A percentile compares a stretch with the other conserved stretches of the same genome.
Evolutionary conservation across 2,113 vertebrate genomes (phyloP).

Genomic region (Dasyprocta punctata): DNA sequence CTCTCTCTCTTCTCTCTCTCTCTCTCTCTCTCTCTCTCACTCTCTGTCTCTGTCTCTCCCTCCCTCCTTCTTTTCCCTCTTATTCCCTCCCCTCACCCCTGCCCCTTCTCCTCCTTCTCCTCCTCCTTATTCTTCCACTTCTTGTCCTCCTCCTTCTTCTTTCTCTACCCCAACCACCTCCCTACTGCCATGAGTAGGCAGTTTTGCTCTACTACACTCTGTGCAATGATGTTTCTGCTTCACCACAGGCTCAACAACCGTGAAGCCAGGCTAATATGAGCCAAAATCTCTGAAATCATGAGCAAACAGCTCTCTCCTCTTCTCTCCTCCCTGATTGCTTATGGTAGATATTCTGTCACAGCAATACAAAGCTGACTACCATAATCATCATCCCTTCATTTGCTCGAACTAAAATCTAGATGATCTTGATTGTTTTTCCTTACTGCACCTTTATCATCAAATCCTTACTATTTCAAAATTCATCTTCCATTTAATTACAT

Average conservation of each 20-base stretch:
- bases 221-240: not conserved
- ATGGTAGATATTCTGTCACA: not conserved
- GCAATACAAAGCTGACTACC: not conserved
- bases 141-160: not conserved
- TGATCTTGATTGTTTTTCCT: not conserved
- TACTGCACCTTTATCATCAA: not conserved
- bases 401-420: not conserved
- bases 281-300: not conserved
- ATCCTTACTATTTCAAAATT: not conserved
- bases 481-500: not conserved
- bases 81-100: too few relatives aligned
- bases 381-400: not conserved
- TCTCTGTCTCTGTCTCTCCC: fast-evolving
- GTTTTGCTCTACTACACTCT: not conserved
- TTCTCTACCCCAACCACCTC: not conserved
- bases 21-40: not conserved
- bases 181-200: not conserved
- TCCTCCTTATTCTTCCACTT: too few relatives aligned
- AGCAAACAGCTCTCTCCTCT: not conserved
- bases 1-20: too few relatives aligned
- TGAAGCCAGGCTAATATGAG: too few relatives aligned
- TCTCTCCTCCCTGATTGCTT: not conserved
- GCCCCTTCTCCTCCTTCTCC: too few relatives aligned
- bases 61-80: too few relatives aligned
- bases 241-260: not conserved